Conservation (phyloP, 2,797 vertebrate genomes). For the Dendrocincla tyrannina region DNA sequence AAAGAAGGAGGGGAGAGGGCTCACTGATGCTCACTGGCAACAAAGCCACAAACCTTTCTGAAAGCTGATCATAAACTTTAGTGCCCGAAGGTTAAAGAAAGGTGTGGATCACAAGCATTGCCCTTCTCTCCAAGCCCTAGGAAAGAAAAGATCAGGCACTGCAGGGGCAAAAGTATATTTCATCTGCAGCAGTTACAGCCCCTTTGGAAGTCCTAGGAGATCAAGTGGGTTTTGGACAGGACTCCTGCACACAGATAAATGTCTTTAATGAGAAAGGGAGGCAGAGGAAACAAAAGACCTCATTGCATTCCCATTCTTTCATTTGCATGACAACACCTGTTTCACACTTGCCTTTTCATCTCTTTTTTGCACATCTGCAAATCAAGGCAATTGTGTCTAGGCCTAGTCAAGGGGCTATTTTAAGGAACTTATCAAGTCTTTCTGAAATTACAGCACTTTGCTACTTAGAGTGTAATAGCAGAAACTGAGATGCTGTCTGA, state of each 20-base stretch:
- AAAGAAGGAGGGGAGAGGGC: background rate
- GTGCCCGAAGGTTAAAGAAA: background rate
- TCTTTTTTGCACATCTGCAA: background rate
- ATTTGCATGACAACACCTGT: background rate
- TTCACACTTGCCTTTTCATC: background rate
- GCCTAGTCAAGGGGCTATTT: background rate
- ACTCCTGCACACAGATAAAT: background rate
- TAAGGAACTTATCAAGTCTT: background rate
- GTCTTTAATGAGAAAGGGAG: background rate
- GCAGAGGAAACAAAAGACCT: background rate
- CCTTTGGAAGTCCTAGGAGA: background rate
- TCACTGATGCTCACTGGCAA: background rate
- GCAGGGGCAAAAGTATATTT: background rate
- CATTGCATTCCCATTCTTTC: background rate
- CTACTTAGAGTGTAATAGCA: background rate
- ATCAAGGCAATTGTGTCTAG: background rate
- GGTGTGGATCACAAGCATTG: background rate
- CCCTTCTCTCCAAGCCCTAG: background rate
- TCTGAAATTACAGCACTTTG: conserved; percentile 24
- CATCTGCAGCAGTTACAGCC: background rate
- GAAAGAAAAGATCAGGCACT: background rate
- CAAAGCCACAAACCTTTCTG: background rate
- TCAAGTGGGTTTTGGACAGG: background rate
- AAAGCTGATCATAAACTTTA: background rate
- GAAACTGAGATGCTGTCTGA: background rate